Evolutionary conservation across 2,797 vertebrate species (phyloP), one percentile per base, ranked within the genome.

Genomic region (Epinephelus awoara): DNA sequence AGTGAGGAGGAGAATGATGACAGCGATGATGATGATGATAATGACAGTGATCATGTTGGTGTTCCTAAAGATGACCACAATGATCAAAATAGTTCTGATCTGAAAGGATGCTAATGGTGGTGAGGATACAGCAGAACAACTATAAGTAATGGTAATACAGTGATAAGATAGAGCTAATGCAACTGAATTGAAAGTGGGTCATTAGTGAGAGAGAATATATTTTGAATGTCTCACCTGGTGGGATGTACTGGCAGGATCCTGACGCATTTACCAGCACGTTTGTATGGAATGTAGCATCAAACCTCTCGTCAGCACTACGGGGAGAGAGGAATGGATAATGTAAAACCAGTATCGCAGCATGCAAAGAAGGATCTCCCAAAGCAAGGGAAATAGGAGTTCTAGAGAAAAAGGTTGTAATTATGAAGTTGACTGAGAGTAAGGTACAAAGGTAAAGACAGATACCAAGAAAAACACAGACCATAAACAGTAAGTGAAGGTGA

Each of bases 211-310:
- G 5, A 55, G 56, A 27, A 5, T 40, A 56, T 63, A 27, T 23
- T 88, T 77, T 90, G 6, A 66, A 72, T 65, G 23, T 47, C 90
- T 90, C 89, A 98, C 97, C 97, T 96, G 97, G 97, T 83, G 97
- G 97, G 77, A 98, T 95, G 85, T 98, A 98, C 86, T 98, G 97
- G 81, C 97, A 97, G 76, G 94, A 83, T 80, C 97, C 97, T 66
- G 96, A 94, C 6, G 96, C 92, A 84, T 97, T 97, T 84, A 98
- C 97, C 83, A 97, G 87, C 72, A 98, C 97, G 54, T 98, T 98
- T 50, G 97, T 98, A 83, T 98, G 97, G 92, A 97, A 98, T 0
- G 97, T 98, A 0, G 97, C 97, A 84, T 98, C 97, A 85, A 98
- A 97, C 88, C 97, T 96, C 92, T 98, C 97, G 80, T 98, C 97